Conservation (phyloP, 1,140 invertebrate genomes). For the Cydia splendana region DNA sequence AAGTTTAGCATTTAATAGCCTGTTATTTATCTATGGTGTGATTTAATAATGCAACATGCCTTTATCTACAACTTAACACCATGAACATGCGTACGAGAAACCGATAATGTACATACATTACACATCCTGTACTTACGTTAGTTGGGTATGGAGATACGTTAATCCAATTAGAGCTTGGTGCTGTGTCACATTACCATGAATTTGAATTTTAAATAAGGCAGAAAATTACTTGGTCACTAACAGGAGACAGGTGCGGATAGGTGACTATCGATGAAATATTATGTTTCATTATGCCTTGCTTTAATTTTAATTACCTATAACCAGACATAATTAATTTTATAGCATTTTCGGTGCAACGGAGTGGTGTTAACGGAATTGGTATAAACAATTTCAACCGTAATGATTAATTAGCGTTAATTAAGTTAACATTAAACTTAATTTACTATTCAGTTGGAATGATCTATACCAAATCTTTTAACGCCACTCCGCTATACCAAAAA, state of each 20-base stretch:
- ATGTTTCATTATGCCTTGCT: not conserved
- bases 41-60: constrained; percentile 6
- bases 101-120: constrained; percentile 27
- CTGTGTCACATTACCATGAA: constrained; percentile 26
- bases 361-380: no score
- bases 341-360: no score
- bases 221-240: constrained; percentile 24
- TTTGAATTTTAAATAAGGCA: constrained; percentile 30
- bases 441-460: no score
- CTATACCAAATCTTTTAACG: no score
- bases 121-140: constrained; percentile 10
- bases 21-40: not conserved
- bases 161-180: constrained; percentile 31
- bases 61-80: constrained; percentile 8
- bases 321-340: no score
- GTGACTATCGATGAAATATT: constrained; percentile 2
- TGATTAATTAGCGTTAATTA: no score
- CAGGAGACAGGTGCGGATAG: constrained; percentile 23
- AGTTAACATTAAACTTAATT: no score
- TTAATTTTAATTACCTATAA: not conserved
- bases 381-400: no score
- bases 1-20: not conserved
- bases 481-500: no score
- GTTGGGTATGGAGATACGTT: constrained; percentile 22
- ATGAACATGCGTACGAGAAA: constrained; percentile 1